Conservation (phyloP, 2,797 vertebrate species). For the Melanogrammus aeglefinus region DNA sequence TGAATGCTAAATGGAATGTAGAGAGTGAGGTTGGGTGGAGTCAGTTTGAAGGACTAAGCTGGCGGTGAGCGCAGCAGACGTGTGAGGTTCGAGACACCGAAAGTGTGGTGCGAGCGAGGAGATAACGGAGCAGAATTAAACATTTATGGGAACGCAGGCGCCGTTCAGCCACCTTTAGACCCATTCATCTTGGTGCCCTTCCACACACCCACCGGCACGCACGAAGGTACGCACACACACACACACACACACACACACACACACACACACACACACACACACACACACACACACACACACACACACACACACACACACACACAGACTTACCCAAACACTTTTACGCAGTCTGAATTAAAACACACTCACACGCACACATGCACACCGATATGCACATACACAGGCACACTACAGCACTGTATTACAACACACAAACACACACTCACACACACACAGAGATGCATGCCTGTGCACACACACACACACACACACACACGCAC, state of each 20-base stretch:
- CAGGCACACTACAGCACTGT: not conserved
- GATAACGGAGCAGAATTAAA: constrained; percentile 60
- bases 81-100: too few relatives aligned
- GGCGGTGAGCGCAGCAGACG: not conserved
- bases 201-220: not conserved
- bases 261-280: not conserved
- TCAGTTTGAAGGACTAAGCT: not conserved
- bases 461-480: too few relatives aligned
- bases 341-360: not conserved
- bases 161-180: constrained; percentile 28
- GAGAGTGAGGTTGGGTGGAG: not conserved
- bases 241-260: constrained; percentile 2
- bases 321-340: not conserved
- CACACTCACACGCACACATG: not conserved
- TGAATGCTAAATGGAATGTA: not conserved
- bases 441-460: not conserved
- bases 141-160: constrained; percentile 56
- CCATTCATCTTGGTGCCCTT: constrained; percentile 46
- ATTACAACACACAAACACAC: not conserved
- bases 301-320: not conserved
- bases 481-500: too few relatives aligned
- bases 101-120: constrained; percentile 13
- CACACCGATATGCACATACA: constrained; percentile 7
- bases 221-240: constrained; percentile 1
- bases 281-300: not conserved